Base-by-base conservation (phyloP, 2,797 vertebrate genomes). In the Okamejei kenojei region DNA sequence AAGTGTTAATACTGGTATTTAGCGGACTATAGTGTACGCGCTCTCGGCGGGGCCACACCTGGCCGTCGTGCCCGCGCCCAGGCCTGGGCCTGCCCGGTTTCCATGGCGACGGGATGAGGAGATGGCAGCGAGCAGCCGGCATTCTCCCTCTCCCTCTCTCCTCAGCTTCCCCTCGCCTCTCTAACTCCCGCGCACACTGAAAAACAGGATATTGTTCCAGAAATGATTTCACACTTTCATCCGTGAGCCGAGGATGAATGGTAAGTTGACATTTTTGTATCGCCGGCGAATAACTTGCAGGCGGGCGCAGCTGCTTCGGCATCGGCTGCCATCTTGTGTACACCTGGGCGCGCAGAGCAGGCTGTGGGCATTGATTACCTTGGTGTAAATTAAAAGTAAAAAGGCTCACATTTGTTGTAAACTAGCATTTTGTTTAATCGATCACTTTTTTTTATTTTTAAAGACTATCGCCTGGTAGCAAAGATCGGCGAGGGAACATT, bases 401-500 rank as follows among this genome's bases (percentile, higher is more conserved):
- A 23, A 29, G 9, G 74, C 19, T 19, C 10, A 23, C 13, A 10
- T 65, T 80, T 81, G 77, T 65, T 63, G 38, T 15, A 63, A 63
- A 38, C 76, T n/a, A 45, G 8, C 21, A 10, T 23, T 35, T 78
- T 61, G 58, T 35, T 79, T 81, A 26, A 82, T 76, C 15, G 54
- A 88, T 26, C 38, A 23, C 8, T 73, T 65, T 65, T 29, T 71
- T 58, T 45, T 91, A 45, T 76, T 74, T 29, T 8, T 21, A 65
- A 68, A 98, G 98, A 97, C 95, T 98, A 98, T 94, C 98, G 96
- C 96, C 93, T 95, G 93, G 95, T 98, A 93, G 96, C 96, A 95
- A 98, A 97, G 95, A 97, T 98, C 94, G 98, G 98, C 82, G 98
- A 98, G 94, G 98, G 98, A 54, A 97, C 97, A 0, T 98, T 98